These are phyloP conservation scores for Drosophila helvetica DNA, from an alignment of 2,888 invertebrate species.

Conservation along the genomic window DNA sequence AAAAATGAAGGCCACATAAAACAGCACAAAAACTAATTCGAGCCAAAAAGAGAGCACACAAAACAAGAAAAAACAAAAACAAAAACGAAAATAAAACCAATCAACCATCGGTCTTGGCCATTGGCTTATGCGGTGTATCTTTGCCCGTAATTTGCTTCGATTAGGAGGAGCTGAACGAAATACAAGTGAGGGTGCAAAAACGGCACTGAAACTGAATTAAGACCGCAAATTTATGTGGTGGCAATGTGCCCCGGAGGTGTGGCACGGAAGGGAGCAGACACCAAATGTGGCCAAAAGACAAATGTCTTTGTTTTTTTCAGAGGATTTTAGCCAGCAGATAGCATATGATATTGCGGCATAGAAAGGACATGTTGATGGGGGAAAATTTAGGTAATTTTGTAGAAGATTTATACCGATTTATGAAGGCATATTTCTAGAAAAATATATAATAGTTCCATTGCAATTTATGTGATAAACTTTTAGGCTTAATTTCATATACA, in stretches of 20 bases:
- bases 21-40: conserved; percentile 63
- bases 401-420: not conserved
- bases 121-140: conserved; percentile 34
- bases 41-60: conserved; percentile 19
- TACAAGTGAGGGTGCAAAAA: conserved; percentile 41
- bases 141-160: conserved; percentile 37
- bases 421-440: not conserved
- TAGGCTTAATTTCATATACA: not conserved
- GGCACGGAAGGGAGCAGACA: not conserved
- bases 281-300: conserved; percentile 24
- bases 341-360: too few species aligned
- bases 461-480: not conserved
- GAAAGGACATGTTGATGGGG: too few species aligned
- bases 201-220: conserved; percentile 63
- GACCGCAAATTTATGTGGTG: conserved; percentile 65
- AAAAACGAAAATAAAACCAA: conserved; percentile 47
- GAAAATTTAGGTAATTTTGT: not conserved
- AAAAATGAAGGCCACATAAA: conserved; percentile 53
- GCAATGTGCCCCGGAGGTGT: conserved; percentile 22
- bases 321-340: too few species aligned
- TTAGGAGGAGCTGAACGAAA: conserved; percentile 29
- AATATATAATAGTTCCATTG: not conserved
- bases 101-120: conserved; percentile 34
- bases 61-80: conserved; percentile 2
- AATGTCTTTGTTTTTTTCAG: conserved; percentile 29